phyloP scores from a whole-genome alignment of 2,797 vertebrate species.

The Bryconaethiops microstoma region DNA sequence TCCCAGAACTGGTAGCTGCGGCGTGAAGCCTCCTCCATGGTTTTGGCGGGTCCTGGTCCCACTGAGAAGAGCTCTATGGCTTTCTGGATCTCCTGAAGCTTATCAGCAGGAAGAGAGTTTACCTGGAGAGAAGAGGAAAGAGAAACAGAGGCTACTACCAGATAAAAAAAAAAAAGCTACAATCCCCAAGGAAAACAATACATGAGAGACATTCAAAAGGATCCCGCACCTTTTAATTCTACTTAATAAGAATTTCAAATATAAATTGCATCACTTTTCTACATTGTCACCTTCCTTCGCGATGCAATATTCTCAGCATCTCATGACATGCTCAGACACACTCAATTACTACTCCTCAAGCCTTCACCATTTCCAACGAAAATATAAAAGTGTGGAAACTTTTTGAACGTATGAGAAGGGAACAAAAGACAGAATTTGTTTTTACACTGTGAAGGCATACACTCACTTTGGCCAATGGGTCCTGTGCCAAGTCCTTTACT shows the following conservation, averaged over 20 bases:
- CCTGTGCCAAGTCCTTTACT: conserved; percentile 84
- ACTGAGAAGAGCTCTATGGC: conserved; percentile 98
- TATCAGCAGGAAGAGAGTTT: conserved; percentile 85
- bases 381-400: no score
- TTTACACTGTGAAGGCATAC: background rate
- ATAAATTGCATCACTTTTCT: no score
- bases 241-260: no score
- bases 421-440: background rate
- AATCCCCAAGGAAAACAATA: background rate
- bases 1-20: conserved; percentile 99
- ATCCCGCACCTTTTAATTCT: no score
- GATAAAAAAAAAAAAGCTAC: no score
- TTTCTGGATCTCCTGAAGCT: conserved; percentile 95
- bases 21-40: conserved; percentile 96
- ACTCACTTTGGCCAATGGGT: conserved; percentile 86
- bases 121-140: conserved; percentile 71
- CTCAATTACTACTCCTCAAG: no score
- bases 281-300: no score
- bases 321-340: no score
- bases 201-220: no score
- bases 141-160: background rate
- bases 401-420: background rate
- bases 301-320: no score
- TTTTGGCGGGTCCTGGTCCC: conserved; percentile 96
- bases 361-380: no score